Evolutionary conservation across 1,140 invertebrate genomes (phyloP), one percentile per base, ranked within the genome.

Genomic region (Panonychus citri): DNA sequence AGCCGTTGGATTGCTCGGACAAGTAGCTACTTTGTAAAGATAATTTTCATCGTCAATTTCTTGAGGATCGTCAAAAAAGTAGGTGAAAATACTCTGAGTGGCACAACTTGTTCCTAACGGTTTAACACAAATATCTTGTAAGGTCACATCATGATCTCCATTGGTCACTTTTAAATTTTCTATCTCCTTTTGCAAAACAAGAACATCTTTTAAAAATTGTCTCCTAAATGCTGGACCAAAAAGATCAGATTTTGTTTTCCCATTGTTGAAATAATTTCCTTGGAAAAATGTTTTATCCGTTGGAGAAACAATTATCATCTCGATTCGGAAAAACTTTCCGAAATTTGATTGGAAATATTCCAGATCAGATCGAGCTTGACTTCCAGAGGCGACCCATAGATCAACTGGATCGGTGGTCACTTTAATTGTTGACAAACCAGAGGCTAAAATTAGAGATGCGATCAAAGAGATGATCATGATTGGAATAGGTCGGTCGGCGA

Each of bases 341-440:
- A 95, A 95, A 62, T 90, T 81, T 3, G 77, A 76, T 68, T 98
- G 90, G 68, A n/a, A 99, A 70, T 81, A 96, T 58, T 86, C 77
- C 59, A 81, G 79, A 70, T 98, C 88, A 7, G 80, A 64, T 7
- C 94, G 75, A 3, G 89, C 86, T 40, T 81, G 74, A 1, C 85
- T 91, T 37, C 73, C 70, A 0, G 88, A 81, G 0, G 90, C 79
- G 0, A 93, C 91, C 94, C 94, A 99, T 19, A 99, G 71, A 70
- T 97, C 81, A 0, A 98, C 90, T 0, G 94, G 94, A 75, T 98
- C 82, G 0, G 88, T 96, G 2, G 86, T 94, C 1, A 91, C 71
- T 58, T 76, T 67, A 54, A 85, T 78, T 53, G 64, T 53, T 1
- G 59, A 48, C 4, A 64, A 52, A 67, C 66, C 87, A 73, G 50